These are phyloP conservation scores for Dexiosoma caninum DNA, from an alignment of 2,888 invertebrate species.

Conservation along the genomic window DNA sequence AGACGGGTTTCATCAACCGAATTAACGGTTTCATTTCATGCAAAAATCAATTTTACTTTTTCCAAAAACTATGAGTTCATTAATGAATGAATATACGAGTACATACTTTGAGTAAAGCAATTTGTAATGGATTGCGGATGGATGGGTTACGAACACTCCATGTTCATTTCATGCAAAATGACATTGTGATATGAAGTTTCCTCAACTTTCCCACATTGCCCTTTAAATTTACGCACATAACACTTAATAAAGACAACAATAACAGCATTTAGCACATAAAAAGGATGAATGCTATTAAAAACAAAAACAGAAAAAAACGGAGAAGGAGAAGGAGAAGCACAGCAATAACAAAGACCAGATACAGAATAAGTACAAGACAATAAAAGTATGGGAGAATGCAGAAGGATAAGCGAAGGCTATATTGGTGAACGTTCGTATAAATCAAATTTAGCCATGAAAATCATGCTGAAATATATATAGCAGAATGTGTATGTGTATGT, in stretches of 20 bases:
- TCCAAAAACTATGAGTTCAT: too few relatives aligned
- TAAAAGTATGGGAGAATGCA: constrained; percentile 64
- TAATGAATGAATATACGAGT: too few relatives aligned
- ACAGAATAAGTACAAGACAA: not conserved
- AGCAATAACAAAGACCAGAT: constrained; percentile 40
- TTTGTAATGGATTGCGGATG: too few relatives aligned
- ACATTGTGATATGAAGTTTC: constrained; percentile 15
- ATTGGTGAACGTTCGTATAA: constrained; percentile 38
- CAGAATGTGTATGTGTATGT: not conserved
- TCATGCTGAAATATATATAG: constrained; percentile 29
- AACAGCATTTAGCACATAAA: constrained; percentile 57
- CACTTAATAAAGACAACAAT: constrained; percentile 66
- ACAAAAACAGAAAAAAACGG: too few relatives aligned
- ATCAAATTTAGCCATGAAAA: constrained; percentile 56
- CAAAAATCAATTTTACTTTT: too few relatives aligned
- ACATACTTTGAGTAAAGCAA: too few relatives aligned
- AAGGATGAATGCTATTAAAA: constrained; percentile 44
- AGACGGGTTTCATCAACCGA: too few relatives aligned
- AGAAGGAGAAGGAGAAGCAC: too few relatives aligned
- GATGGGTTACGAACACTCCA: too few relatives aligned
- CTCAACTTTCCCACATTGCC: not conserved
- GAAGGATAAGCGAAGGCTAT: constrained; percentile 59
- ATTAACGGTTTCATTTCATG: too few relatives aligned
- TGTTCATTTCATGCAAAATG: too few relatives aligned
- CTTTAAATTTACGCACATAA: constrained; percentile 49